Conservation (phyloP, 1,140 invertebrate species). For the Armadillidium nasatum region DNA sequence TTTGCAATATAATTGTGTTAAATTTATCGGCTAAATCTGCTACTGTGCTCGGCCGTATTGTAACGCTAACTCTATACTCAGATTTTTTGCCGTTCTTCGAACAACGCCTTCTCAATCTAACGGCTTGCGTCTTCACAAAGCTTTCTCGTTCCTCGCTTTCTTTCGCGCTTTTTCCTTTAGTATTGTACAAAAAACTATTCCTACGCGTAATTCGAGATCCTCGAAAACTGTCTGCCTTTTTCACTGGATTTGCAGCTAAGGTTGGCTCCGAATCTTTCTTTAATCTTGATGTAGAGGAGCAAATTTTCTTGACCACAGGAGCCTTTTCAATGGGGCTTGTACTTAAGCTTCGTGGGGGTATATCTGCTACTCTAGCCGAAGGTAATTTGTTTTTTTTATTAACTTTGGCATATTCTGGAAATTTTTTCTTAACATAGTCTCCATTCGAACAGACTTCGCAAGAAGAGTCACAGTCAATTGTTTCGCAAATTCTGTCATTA, state of each 20-base stretch:
- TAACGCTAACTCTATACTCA: slow-evolving; percentile 41
- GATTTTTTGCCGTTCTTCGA: slow-evolving; percentile 39
- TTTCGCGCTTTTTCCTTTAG: neutral
- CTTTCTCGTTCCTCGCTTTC: slow-evolving; percentile 32
- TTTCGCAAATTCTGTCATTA: neutral
- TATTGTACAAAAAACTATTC: neutral
- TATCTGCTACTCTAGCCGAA: neutral
- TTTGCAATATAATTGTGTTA: slow-evolving; percentile 43
- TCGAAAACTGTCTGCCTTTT: slow-evolving; percentile 40
- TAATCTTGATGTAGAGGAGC: slow-evolving; percentile 30
- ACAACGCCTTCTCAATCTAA: slow-evolving; percentile 36
- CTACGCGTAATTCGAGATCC: slow-evolving; percentile 29
- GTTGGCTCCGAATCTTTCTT: slow-evolving; percentile 35
- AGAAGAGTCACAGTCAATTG: no score
- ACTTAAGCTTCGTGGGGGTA: neutral
- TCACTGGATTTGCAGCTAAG: slow-evolving; percentile 35
- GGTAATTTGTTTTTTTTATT: slow-evolving; percentile 32
- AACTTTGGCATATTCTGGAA: slow-evolving; percentile 43
- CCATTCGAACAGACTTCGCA: neutral
- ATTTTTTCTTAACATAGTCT: neutral
- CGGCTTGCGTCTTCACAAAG: slow-evolving; percentile 36
- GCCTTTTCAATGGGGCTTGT: slow-evolving; percentile 37
- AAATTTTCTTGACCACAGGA: slow-evolving; percentile 41
- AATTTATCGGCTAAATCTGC: slow-evolving; percentile 40
- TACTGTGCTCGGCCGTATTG: slow-evolving; percentile 39